Evolutionary conservation across 2,888 invertebrate species (phyloP).

Genomic region (Mythimna albipuncta): DNA sequence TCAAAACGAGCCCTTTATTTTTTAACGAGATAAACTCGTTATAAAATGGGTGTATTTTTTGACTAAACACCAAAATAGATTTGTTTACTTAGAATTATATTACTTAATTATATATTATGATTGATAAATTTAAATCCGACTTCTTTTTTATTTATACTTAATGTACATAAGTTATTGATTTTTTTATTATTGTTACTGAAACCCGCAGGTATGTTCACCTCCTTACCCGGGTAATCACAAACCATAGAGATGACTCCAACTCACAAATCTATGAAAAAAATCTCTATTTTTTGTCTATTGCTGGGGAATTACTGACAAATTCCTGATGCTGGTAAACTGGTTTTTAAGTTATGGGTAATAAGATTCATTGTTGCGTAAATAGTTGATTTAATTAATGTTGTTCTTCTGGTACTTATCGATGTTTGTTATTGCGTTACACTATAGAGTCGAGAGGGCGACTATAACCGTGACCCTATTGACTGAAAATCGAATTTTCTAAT

Average conservation of each 20-base stretch:
- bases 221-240: slow-evolving; percentile 22
- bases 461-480: slow-evolving; percentile 6
- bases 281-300: slow-evolving; percentile 38
- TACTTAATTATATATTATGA: too few relatives aligned
- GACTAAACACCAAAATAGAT: neutral
- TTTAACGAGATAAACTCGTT: too few relatives aligned
- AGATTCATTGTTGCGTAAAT: slow-evolving; percentile 27
- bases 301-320: slow-evolving; percentile 40
- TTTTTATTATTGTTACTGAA: neutral
- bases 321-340: neutral
- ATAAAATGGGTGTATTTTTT: neutral
- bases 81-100: too few relatives aligned
- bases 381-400: slow-evolving; percentile 1
- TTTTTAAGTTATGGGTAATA: neutral
- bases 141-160: too few relatives aligned
- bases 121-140: neutral
- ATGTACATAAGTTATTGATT: neutral
- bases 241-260: slow-evolving; percentile 31
- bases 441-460: neutral
- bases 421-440: slow-evolving; percentile 15
- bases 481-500: slow-evolving; percentile 14
- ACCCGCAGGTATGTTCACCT: slow-evolving; percentile 5
- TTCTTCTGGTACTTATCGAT: slow-evolving; percentile 14
- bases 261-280: slow-evolving; percentile 25
- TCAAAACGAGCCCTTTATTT: too few relatives aligned